Evolutionary conservation across 2,888 invertebrate genomes (phyloP).

Genomic region (Drosophila birchii): DNA sequence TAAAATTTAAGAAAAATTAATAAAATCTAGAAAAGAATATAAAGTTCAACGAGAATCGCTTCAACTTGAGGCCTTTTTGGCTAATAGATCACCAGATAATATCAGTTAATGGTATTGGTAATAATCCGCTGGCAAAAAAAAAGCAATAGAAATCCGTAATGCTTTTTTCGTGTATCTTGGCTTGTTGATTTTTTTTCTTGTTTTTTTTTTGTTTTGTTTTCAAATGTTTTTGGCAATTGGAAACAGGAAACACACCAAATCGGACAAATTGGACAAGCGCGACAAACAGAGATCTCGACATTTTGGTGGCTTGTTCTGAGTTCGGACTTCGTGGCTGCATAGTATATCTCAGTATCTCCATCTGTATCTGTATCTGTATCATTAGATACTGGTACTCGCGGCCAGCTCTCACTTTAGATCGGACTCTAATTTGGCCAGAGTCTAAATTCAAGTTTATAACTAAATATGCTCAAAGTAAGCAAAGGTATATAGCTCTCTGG

Average conservation of each 20-base stretch:
- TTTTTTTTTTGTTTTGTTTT: neutral
- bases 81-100: conserved; percentile 5
- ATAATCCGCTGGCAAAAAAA: conserved; percentile 1
- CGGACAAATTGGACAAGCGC: conserved; percentile 42
- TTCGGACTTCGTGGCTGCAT: conserved; percentile 3
- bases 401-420: conserved; percentile 39
- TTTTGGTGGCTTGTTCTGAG: conserved; percentile 42
- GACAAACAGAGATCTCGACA: conserved; percentile 47
- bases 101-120: conserved; percentile 3
- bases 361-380: conserved; percentile 22
- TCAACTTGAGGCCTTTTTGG: neutral
- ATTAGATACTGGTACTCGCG: conserved; percentile 6
- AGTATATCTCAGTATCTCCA: conserved; percentile 17
- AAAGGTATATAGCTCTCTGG: conserved; percentile 14
- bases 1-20: neutral
- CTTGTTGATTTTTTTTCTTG: neutral
- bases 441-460: conserved; percentile 76
- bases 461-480: conserved; percentile 65
- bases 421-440: conserved; percentile 67
- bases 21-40: neutral
- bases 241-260: conserved; percentile 51
- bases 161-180: conserved; percentile 10
- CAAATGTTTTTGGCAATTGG: conserved; percentile 39
- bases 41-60: neutral
- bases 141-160: conserved; percentile 12